Evolutionary conservation across 35 echinoderm and acorn worm species (phyloP).

Genomic region (Anneissia japonica): DNA sequence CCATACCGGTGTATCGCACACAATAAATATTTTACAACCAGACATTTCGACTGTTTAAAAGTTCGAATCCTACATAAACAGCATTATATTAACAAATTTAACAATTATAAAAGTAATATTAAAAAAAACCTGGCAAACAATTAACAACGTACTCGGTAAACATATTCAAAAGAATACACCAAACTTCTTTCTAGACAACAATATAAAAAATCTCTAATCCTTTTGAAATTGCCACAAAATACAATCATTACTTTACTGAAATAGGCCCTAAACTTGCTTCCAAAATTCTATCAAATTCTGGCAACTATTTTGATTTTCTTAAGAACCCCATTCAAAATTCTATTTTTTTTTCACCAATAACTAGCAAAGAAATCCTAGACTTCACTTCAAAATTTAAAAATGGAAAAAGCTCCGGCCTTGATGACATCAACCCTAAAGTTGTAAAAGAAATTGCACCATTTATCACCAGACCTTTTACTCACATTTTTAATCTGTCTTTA

Average conservation of each 20-base stretch:
- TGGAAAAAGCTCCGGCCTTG: neutral
- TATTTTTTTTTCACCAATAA: slow-evolving; percentile 24
- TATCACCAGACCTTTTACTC: slow-evolving; percentile 12
- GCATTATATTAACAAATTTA: too few species aligned
- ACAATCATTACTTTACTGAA: slow-evolving; percentile 49
- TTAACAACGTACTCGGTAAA: neutral
- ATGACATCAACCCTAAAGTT: neutral
- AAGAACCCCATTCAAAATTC: neutral
- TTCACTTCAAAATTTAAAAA: slow-evolving; percentile 1
- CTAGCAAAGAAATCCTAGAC: slow-evolving; percentile 11
- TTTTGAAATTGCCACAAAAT: slow-evolving; percentile 16
- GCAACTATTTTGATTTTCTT: neutral
- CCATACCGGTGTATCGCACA: too few species aligned
- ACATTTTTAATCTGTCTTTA: slow-evolving; percentile 50
- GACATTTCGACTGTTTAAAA: too few species aligned
- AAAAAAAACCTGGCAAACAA: neutral
- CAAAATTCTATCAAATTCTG: slow-evolving; percentile 7
- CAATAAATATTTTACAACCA: too few species aligned
- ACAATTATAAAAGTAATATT: neutral
- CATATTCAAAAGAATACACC: neutral
- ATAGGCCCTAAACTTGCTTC: slow-evolving; percentile 27
- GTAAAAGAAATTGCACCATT: slow-evolving; percentile 26
- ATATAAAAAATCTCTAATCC: neutral
- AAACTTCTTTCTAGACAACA: neutral
- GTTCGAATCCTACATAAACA: too few species aligned